Conservation (phyloP, 2,888 invertebrate species). For the Notodonta dromedarius region DNA sequence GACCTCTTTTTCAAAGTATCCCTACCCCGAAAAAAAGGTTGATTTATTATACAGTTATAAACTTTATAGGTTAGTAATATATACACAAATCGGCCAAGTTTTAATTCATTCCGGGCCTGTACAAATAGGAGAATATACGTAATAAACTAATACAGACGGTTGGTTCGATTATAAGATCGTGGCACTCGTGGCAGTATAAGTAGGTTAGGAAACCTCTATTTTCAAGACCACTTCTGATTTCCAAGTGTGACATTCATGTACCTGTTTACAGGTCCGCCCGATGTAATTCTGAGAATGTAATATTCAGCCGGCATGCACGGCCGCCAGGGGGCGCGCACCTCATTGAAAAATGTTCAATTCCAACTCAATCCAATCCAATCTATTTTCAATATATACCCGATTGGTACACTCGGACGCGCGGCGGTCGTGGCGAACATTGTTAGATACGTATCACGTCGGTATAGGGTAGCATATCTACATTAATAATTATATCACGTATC, state of each 20-base stretch:
- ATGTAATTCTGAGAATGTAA: constrained; percentile 27
- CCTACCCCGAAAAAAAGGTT: background rate
- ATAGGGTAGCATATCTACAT: no score
- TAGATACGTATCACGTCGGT: background rate
- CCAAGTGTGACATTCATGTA: no score
- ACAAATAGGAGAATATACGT: background rate
- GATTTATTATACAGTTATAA: background rate
- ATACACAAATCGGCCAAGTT: constrained; percentile 6
- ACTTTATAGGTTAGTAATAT: background rate
- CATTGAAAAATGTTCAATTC: constrained; percentile 42
- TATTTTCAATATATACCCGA: constrained; percentile 41
- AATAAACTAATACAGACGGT: background rate
- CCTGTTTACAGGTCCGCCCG: background rate
- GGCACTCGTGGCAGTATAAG: background rate
- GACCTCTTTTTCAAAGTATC: background rate
- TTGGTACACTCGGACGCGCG: constrained; percentile 33
- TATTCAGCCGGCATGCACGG: constrained; percentile 29
- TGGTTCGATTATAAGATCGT: background rate
- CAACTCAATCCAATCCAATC: constrained; percentile 42
- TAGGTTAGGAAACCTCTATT: background rate
- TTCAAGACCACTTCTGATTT: no score
- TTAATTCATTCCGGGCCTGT: background rate
- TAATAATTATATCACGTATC: no score
- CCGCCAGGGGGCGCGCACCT: constrained; percentile 18
- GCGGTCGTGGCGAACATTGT: constrained; percentile 29